Percentiles rank a stretch among this genome's conserved stretches.
Conservation (phyloP, 2,888 invertebrate species). For the Scelioninae gen. 2 region DNA sequence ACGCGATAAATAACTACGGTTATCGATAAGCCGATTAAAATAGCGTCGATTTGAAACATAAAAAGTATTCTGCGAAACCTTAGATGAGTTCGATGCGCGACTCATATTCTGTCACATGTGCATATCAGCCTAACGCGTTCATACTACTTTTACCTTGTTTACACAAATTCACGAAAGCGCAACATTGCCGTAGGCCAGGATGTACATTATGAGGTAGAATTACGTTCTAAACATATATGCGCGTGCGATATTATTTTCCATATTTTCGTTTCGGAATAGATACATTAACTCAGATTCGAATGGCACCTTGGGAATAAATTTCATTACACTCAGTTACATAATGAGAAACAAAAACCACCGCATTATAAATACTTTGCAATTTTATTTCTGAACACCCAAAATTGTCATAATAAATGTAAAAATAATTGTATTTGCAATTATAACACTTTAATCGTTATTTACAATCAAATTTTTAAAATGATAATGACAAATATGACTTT, state of each 20-base stretch:
- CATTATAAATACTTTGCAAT: too few relatives aligned
- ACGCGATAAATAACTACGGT: constrained; percentile 43
- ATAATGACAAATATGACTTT: too few relatives aligned
- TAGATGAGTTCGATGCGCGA: constrained; percentile 18
- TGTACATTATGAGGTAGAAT: constrained; percentile 75
- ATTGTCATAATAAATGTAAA: too few relatives aligned
- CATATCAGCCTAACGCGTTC: constrained; percentile 12
- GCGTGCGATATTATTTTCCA: constrained; percentile 49
- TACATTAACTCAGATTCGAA: constrained; percentile 29
- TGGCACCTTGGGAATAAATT: constrained; percentile 20
- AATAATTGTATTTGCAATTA: too few relatives aligned
- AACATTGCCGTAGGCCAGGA: constrained; percentile 71
- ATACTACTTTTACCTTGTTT: constrained; percentile 54
- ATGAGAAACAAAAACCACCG: neutral
- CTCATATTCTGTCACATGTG: constrained; percentile 7
- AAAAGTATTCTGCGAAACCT: constrained; percentile 53
- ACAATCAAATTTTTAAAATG: too few relatives aligned
- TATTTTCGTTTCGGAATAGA: constrained; percentile 39
- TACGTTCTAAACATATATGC: constrained; percentile 71
- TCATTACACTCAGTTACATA: constrained; percentile 21
- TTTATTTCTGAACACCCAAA: too few relatives aligned
- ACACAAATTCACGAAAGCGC: constrained; percentile 56
- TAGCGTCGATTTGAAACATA: constrained; percentile 37
- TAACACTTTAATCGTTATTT: too few relatives aligned
- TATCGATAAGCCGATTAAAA: constrained; percentile 51